A percentile compares a stretch with the other conserved stretches of the same genome.
phyloP scores from a whole-genome alignment of 2,888 invertebrate genomes.

The Luperina nickerlii region DNA sequence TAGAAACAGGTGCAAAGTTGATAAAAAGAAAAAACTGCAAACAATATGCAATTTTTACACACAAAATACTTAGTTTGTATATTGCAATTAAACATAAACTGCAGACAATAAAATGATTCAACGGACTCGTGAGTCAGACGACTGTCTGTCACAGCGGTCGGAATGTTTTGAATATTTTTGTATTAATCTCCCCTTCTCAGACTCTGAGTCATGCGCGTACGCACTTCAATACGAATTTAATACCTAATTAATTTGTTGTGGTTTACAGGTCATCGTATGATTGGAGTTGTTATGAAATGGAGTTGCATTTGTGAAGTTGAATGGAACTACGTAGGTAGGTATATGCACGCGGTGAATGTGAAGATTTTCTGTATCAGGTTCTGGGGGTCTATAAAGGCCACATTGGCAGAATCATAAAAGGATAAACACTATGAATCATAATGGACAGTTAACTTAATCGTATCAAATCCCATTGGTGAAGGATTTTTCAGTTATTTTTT shows the following conservation, averaged over 20 bases:
- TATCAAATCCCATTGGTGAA: too few species aligned
- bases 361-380: not conserved
- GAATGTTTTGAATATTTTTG: slow-evolving; percentile 73
- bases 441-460: too few species aligned
- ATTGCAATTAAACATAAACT: slow-evolving; percentile 49
- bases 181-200: slow-evolving; percentile 67
- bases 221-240: slow-evolving; percentile 56
- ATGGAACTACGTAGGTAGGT: not conserved
- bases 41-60: slow-evolving; percentile 27
- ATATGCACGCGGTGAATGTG: not conserved
- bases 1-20: slow-evolving; percentile 21
- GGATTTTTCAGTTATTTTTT: too few species aligned
- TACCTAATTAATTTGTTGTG: slow-evolving; percentile 52
- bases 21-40: slow-evolving; percentile 21
- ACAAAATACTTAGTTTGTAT: not conserved
- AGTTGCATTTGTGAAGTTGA: not conserved
- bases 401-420: too few species aligned
- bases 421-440: too few species aligned
- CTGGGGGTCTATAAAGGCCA: too few species aligned
- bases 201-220: slow-evolving; percentile 65
- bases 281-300: slow-evolving; percentile 8
- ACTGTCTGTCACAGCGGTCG: slow-evolving; percentile 58
- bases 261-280: slow-evolving; percentile 43
- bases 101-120: slow-evolving; percentile 72
- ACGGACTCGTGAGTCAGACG: slow-evolving; percentile 66